These are phyloP conservation scores for Myotis davidii DNA, from an alignment of 2,113 vertebrate genomes.

Conservation along the genomic window DNA sequence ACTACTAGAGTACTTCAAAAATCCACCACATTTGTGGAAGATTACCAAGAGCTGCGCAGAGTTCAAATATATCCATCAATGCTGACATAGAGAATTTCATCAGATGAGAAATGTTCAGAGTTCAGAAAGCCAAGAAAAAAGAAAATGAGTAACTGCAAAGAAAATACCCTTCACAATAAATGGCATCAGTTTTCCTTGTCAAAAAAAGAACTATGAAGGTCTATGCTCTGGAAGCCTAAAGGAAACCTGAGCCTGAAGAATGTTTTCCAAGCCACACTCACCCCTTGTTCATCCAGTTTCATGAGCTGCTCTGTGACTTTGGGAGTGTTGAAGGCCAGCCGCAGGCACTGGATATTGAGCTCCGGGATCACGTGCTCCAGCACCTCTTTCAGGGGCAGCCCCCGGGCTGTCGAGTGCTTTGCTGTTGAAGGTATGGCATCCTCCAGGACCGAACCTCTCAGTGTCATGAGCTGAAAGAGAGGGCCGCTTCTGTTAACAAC, in stretches of 20 bases:
- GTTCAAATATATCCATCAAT: not conserved
- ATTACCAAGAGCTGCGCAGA: not conserved
- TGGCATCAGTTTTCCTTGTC: not conserved
- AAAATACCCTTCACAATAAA: not conserved
- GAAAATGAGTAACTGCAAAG: not conserved
- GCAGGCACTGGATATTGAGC: constrained; percentile 93
- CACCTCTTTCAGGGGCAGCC: constrained; percentile 95
- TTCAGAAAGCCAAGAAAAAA: not conserved
- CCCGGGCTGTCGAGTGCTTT: constrained; percentile 93
- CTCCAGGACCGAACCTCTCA: constrained; percentile 94
- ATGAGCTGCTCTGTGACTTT: constrained; percentile 98
- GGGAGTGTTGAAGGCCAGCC: constrained; percentile 95
- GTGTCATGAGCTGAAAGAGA: constrained; percentile 91
- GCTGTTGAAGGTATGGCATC: constrained; percentile 95
- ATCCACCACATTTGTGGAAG: not conserved
- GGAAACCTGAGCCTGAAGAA: not conserved
- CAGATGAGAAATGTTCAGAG: not conserved
- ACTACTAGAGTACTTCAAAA: not conserved
- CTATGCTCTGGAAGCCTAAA: not conserved
- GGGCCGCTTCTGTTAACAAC: not conserved
- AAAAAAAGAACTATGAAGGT: not conserved
- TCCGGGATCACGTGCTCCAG: constrained; percentile 95
- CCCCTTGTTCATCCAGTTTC: constrained; percentile 98
- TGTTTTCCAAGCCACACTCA: constrained; percentile 77
- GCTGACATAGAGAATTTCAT: not conserved